Evolutionary conservation across 1,140 invertebrate genomes (phyloP).

Genomic region (Polypedilum pembai): DNA sequence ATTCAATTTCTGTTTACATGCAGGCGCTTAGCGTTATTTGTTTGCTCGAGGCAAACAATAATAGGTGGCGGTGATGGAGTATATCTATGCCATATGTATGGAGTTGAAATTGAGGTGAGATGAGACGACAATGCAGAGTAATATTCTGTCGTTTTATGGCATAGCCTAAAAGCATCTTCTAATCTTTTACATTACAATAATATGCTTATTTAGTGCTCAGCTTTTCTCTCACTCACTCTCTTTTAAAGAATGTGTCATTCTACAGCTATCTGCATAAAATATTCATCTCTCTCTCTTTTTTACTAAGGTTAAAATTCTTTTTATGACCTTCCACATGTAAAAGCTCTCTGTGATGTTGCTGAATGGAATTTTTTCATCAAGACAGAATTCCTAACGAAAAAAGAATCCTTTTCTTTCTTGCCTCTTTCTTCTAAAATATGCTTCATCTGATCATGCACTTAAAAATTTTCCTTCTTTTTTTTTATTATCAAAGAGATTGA

Average conservation of each 20-base stretch:
- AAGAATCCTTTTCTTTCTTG: no score
- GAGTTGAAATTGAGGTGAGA: no score
- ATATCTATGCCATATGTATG: no score
- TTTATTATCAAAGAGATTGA: no score
- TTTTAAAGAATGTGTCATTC: no score
- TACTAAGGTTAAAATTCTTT: not conserved
- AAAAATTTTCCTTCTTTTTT: not conserved
- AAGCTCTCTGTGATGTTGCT: no score
- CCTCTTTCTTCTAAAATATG: no score
- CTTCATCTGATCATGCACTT: not conserved
- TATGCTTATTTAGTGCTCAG: constrained; percentile 9
- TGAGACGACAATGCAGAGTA: no score
- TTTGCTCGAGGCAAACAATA: constrained; percentile 12
- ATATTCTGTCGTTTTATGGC: not conserved
- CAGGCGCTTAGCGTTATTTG: not conserved
- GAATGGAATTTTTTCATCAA: no score
- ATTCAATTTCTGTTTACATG: constrained; percentile 19
- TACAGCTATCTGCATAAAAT: no score
- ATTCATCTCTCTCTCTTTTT: not conserved
- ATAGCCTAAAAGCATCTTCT: not conserved
- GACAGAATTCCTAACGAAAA: no score
- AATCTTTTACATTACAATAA: constrained; percentile 14
- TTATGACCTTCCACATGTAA: not conserved
- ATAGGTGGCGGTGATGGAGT: not conserved
- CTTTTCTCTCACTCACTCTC: not conserved